Base-by-base conservation (phyloP, 1,140 invertebrate species). In the Acyrthosiphon pisum region DNA sequence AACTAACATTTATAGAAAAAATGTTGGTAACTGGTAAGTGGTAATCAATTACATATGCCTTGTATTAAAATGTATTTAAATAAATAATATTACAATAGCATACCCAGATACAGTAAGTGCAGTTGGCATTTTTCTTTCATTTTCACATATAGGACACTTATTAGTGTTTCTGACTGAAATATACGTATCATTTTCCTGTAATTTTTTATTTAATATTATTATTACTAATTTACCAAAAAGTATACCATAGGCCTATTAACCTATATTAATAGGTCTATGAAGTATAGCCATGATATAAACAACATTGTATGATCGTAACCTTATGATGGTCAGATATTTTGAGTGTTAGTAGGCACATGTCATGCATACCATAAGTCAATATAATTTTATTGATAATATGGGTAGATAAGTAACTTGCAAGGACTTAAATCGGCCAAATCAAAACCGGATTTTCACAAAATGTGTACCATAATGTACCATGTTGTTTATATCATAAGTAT, bases 51-150 rank as follows among this genome's bases (percentile, higher is more conserved):
- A 41, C 41, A 41, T 41, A 41, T 41, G 41, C 41, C 41, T 4
- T 41, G 41, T 60, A 76, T 18, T n/a, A 76, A 76, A 76, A 76
- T 76, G 6, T 76, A 76, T 76, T 76, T n/a, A n/a, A 76, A n/a
- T 50, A 87, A 48, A 46, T 0, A 48, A 88, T 11, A 89, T 56
- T 53, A 20, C 22, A 92, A 56, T 41, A 37, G 91, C 81, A 86
- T 91, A 94, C 93, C 94, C 94, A 68, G 94, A 94, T 46, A 93
- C 91, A n/a, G 93, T 87, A 35, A 94, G 76, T 14, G 93, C 91
- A 30, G 94, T 94, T 37, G 93, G 93, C 90, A 93, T 94, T 93
- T 93, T 94, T 46, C 87, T 93, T 44, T 86, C 41, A n/a, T 86
- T 84, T 44, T 56, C 56, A 91, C 94, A 94, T 44, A 94, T 91